Conservation (phyloP, 2,113 vertebrate genomes). For the Turnix velox region DNA sequence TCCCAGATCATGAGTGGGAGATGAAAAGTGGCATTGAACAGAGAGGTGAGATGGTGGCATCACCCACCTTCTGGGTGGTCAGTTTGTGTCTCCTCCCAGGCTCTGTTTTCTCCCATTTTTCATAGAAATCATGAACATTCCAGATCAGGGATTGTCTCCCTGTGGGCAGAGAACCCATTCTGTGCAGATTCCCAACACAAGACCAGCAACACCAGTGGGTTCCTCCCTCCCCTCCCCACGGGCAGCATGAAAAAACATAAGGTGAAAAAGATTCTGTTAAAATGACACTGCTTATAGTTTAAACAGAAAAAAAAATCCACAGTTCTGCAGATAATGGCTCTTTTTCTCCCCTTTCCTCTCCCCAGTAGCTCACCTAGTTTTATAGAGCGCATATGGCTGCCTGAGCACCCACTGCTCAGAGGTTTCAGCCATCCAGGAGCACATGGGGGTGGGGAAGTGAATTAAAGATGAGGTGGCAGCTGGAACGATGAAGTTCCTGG, state of each 20-base stretch:
- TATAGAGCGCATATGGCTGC: background rate
- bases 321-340: background rate
- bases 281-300: background rate
- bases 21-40: background rate
- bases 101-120: background rate
- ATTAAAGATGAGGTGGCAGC: constrained; percentile 23
- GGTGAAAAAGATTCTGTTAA: background rate
- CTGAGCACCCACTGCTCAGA: background rate
- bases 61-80: background rate
- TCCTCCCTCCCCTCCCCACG: background rate
- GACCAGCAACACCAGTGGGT: background rate
- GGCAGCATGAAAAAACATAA: fast-evolving
- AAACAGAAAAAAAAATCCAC: background rate
- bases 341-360: background rate
- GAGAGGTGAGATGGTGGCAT: fast-evolving
- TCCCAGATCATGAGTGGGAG: background rate
- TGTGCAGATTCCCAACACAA: background rate
- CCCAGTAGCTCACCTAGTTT: background rate
- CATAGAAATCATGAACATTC: background rate
- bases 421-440: background rate
- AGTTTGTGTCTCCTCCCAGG: background rate
- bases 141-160: background rate
- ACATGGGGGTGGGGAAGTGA: background rate
- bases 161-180: background rate
- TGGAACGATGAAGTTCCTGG: constrained; percentile 5